Conservation (phyloP, 2,797 vertebrate species). For the Remorina albescens region DNA sequence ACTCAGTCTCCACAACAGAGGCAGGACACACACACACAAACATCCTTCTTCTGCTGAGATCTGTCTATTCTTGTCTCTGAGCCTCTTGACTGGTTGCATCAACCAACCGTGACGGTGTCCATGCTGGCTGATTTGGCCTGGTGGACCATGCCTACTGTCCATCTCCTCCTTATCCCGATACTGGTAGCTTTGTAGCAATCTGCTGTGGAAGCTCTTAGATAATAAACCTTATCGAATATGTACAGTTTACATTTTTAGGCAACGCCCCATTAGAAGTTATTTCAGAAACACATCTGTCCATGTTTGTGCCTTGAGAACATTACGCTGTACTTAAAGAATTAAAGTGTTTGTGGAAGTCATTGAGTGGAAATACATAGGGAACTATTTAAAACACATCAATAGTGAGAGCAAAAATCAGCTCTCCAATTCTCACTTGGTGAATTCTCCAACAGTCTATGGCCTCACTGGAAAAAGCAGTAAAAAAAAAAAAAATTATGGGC, state of each 20-base stretch:
- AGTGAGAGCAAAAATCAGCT: constrained; percentile 48
- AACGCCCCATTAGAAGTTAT: constrained; percentile 1
- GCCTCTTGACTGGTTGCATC: constrained; percentile 56
- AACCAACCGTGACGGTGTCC: constrained; percentile 69
- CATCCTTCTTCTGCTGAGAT: constrained; percentile 37
- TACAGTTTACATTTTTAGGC: constrained; percentile 17
- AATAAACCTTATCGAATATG: constrained; percentile 5
- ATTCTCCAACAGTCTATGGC: constrained; percentile 63
- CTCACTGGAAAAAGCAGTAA: constrained; percentile 83
- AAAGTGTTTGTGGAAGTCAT: constrained; percentile 1
- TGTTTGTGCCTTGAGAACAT: too few species aligned
- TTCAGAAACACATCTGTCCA: constrained; percentile 32
- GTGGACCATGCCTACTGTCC: constrained; percentile 66
- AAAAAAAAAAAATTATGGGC: constrained; percentile 86
- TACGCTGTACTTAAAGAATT: constrained; percentile 6
- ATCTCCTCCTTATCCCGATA: constrained; percentile 46
- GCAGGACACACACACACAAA: constrained; percentile 38
- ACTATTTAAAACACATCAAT: constrained; percentile 28
- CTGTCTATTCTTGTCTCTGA: constrained; percentile 69
- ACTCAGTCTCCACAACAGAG: constrained; percentile 74
- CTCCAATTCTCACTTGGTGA: constrained; percentile 35
- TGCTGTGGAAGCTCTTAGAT: neutral
- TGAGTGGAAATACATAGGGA: constrained; percentile 33
- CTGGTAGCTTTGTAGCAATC: constrained; percentile 2
- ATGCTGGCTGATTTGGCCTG: constrained; percentile 64